These are phyloP conservation scores for Xanthia togata DNA, from an alignment of 2,888 invertebrate species.

Conservation along the genomic window DNA sequence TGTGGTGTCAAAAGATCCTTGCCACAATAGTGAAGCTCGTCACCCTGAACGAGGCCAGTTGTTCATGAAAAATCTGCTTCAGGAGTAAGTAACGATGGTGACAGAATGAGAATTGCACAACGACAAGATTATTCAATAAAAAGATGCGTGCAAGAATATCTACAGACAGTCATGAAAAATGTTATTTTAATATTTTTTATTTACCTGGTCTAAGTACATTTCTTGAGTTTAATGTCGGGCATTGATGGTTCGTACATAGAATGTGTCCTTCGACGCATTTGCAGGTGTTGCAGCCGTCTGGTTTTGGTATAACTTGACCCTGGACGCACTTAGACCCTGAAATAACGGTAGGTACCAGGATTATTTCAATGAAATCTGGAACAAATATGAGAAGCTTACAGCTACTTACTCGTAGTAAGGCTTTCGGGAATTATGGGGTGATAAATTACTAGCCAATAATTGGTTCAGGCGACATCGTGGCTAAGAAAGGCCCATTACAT, in stretches of 20 bases:
- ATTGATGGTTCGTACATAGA: conserved; percentile 27
- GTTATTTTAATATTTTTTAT: neutral
- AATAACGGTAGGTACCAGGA: neutral
- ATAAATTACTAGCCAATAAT: neutral
- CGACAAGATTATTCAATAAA: neutral
- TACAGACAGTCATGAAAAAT: neutral
- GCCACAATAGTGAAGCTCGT: neutral
- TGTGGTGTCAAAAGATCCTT: neutral
- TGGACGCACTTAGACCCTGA: conserved; percentile 28
- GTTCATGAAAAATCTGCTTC: neutral
- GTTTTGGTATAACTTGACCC: conserved; percentile 23
- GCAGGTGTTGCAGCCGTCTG: conserved; percentile 41
- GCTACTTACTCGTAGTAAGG: neutral
- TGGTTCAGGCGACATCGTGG: neutral
- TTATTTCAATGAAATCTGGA: neutral
- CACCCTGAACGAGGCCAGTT: neutral
- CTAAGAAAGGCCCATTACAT: too few relatives aligned
- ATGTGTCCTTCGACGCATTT: conserved; percentile 29
- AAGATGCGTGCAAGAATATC: neutral
- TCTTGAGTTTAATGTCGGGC: neutral
- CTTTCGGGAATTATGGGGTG: neutral
- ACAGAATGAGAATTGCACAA: neutral
- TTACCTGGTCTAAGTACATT: conserved; percentile 11
- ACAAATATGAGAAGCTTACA: neutral
- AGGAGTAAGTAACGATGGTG: neutral